Conservation (phyloP, 2,113 vertebrate species). For the Peromyscus californicus region DNA sequence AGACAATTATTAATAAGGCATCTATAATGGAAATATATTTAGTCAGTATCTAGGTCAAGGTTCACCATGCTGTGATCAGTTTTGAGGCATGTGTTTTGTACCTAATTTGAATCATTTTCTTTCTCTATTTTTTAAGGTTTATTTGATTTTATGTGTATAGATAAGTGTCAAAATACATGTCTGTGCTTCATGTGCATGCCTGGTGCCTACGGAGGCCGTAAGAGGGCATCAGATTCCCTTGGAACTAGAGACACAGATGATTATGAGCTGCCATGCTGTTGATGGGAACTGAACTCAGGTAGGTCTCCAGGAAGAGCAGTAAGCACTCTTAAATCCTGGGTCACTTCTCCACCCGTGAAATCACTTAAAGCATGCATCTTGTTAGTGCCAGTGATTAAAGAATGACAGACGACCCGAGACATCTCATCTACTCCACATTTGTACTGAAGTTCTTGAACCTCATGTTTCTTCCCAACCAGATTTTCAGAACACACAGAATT, state of each 20-base stretch:
- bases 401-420: not conserved
- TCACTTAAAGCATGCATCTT: not conserved
- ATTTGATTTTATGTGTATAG: not conserved
- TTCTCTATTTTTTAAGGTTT: not conserved
- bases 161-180: not conserved
- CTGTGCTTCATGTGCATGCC: not conserved
- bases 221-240: too few relatives aligned
- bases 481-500: constrained; percentile 24
- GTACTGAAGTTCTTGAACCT: not conserved
- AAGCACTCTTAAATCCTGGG: too few relatives aligned
- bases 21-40: not conserved
- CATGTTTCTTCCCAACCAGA: constrained; percentile 26
- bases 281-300: not conserved
- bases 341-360: not conserved
- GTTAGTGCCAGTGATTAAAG: constrained; percentile 38
- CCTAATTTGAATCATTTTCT: not conserved
- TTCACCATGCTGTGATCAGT: not conserved
- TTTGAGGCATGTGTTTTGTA: constrained; percentile 22
- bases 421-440: not conserved
- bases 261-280: not conserved
- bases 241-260: too few relatives aligned
- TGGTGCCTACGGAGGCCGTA: not conserved
- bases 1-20: not conserved
- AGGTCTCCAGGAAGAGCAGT: not conserved
- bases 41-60: not conserved